These are phyloP conservation scores for silkworm (Bombyx mori) DNA, from an alignment of 1,140 invertebrate genomes.

Conservation along the genomic window DNA sequence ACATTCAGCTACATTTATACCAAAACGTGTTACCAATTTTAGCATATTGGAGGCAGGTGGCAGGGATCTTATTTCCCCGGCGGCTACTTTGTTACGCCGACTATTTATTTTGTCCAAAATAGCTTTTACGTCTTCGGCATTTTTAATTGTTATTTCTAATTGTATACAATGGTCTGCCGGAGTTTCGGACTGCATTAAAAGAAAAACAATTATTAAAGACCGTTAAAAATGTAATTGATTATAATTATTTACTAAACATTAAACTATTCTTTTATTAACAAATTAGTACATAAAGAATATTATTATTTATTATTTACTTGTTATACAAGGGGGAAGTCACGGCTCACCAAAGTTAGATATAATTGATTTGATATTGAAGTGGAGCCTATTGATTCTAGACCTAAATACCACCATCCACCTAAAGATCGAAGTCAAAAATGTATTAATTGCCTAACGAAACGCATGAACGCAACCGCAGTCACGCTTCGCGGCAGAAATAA, in stretches of 20 bases:
- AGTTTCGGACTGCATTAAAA: conserved; percentile 19
- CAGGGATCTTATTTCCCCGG: conserved; percentile 45
- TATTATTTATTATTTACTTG: neutral
- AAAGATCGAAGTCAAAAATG: too few species aligned
- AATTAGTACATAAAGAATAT: neutral
- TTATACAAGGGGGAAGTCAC: too few species aligned
- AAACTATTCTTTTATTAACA: neutral
- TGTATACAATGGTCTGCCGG: conserved; percentile 30
- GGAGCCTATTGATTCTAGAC: too few species aligned
- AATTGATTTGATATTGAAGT: too few species aligned
- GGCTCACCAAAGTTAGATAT: too few species aligned
- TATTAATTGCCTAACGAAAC: too few species aligned
- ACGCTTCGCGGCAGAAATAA: too few species aligned
- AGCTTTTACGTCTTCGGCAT: conserved; percentile 27
- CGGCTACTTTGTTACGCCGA: conserved; percentile 46
- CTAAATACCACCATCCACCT: too few species aligned
- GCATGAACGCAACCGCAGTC: too few species aligned
- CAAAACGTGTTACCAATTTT: conserved; percentile 33
- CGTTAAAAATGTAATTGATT: neutral
- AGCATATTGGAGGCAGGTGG: conserved; percentile 41
- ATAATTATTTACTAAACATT: neutral
- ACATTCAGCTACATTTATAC: too few species aligned
- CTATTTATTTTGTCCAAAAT: conserved; percentile 52
- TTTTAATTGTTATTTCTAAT: conserved; percentile 38
- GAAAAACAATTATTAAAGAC: neutral